Base-by-base conservation (phyloP, 2,113 vertebrate genomes). In the Atherinomorus stipes region DNA sequence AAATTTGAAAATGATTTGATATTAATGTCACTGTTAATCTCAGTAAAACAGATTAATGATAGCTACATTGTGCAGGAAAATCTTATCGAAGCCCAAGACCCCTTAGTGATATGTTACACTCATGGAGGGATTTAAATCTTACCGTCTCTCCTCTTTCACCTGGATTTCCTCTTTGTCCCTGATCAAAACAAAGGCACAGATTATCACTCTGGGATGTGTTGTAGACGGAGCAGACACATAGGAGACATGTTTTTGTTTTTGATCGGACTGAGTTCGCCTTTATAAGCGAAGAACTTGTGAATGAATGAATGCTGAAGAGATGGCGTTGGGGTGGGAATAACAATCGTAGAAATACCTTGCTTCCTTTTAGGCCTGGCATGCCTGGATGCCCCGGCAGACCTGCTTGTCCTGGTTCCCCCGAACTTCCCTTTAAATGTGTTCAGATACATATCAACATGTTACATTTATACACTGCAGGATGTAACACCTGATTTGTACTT, bases 361-460 rank as follows among this genome's bases (percentile, higher is more conserved):
- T 87, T 78, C 96, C 97, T 59, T 90, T 90, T 45, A 90, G 84
- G 74, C 97, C 97, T 67, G 96, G 96, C 78, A 96, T 92, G 49
- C 97, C 98, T 25, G 94, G 91, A 77, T 96, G 96, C 74, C 97
- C 97, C 45, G 95, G 95, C 74, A 96, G 93, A 64, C 98, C 97
- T 60, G 91, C 81, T 37, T 51, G 47, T 45, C 97, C 97, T 19
- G 88, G 83, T 47, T 90, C 69, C 70, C 98, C 98, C 81, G 83
- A 37, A 61, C 93, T 95, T 77, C 98, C 98, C 98, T 99, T 77
- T 47, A 71, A 74, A 63, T 64, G 0, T 3, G 60, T 64, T 28
- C 2, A 64, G 42, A 53, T 57, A 50, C 52, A 70, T 16, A 66
- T 1, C 12, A 72, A 34, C 21, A n/a, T 52, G 22, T n/a, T 19